Base-by-base conservation (phyloP, 64 coral and sea anemone genomes). In the Montipora capricornis region DNA sequence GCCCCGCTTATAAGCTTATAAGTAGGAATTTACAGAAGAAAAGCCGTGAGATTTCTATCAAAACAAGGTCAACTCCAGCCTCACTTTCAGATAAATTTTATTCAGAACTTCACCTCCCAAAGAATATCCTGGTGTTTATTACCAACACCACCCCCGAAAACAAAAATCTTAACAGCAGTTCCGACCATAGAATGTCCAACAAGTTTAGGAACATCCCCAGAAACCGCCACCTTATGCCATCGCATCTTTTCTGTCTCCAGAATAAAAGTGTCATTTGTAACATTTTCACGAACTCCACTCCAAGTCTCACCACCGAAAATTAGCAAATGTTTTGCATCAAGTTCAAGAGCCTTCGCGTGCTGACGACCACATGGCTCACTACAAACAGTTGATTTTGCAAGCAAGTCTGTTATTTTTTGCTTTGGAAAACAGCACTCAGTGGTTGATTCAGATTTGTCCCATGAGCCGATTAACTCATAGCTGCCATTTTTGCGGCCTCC, bases 221-320 rank as follows among this genome's bases (percentile, higher is more conserved):
- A 1, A 4, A 85, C 45, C 53, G 90, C 47, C n/a, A 95, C 48
- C 13, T 16, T 68, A 49, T 94, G 86, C 97, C 97, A 98, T 3
- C 1, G 73, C 97, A 95, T 98, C 71, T 6, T 75, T 10, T 78
- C 66, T 77, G 76, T 82, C 47, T 98, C 94, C 52, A 96, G 73
- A 83, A 98, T 93, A 57, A 81, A 98, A 4, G 84, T 67, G 19
- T 94, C 97, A 69, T 94, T 98, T 74, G 91, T 96, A 9, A 98
- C 89, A 83, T 96, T 98, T n/a, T 98, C 93, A n/a, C 97, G 81
- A 8, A 98, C 97, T 5, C 97, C 97, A 62, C 88, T 93, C 97
- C 97, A 98, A 8, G 94, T 98, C 77, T 98, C 97, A 5, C 97
- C 97, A 57, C 97, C 97, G 51, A 79, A 98, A 62, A 98, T 55